Evolutionary conservation across 1,140 invertebrate species (phyloP), one percentile per base, ranked within the genome.

Genomic region (Trachymyrmex cornetzi): DNA sequence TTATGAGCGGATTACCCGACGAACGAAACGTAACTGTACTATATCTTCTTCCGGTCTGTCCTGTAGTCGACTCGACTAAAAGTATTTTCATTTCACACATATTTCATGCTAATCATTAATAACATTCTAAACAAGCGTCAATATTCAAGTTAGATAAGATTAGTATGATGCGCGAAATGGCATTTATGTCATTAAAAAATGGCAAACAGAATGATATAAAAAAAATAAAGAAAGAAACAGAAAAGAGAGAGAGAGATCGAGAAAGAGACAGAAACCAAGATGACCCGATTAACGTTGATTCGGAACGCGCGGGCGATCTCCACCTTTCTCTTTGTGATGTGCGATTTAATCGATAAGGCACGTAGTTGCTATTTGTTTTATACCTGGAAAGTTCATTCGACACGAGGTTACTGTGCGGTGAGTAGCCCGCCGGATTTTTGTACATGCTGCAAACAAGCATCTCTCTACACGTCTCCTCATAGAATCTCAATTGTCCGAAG

Each of bases 301-400:
- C 38, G 64, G 74, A 85, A 30, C 82, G 87, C 72, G 75, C 50
- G 79, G 77, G 85, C 92, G 86, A 86, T 88, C 87, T 88, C 88
- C 89, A 93, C 94, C 94, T 95, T 95, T 95, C 94, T 94, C 93
- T 91, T 91, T 87, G 87, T 79, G 82, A 92, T 91, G 19, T 34
- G 34, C 53, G 55, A 75, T 75, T 63, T 61, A 75, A 75, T 75
- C 80, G 44, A 61, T 75, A 55, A 66, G 44, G 14, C n/a, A 16
- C 38, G 12, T 50, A 66, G 44, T 3, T 22, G 24, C 30, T 34
- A 24, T 14, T n/a, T n/a, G 4, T n/a, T 16, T 57, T 67, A 94
- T 95, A 98, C 98, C 98, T 98, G 96, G 97, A 98, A 16, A 98
- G 95, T 93, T 98, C 97, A 85, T 97, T 97, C 24, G 98, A 98